Percentiles rank a stretch among this genome's conserved stretches.
Evolutionary conservation across 2,113 vertebrate genomes (phyloP).

Genomic region (Neodontobutis hainanensis): DNA sequence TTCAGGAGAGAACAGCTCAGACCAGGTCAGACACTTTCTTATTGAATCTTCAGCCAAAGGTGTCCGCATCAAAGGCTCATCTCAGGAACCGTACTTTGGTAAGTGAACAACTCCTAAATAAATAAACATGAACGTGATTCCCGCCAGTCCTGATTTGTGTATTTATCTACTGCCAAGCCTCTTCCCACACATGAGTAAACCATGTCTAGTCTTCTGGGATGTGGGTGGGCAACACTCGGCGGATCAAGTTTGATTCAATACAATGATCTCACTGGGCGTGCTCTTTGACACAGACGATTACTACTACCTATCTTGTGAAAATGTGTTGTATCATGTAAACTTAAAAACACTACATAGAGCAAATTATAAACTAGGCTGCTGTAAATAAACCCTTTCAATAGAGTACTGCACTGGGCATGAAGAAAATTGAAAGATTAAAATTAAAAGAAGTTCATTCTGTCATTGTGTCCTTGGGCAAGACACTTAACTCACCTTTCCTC

Average conservation of each 20-base stretch:
- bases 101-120: conserved; percentile 41
- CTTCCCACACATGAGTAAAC: conserved; percentile 32
- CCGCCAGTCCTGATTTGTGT: not conserved
- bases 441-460: too few species aligned
- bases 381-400: too few species aligned
- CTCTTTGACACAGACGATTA: conserved; percentile 1
- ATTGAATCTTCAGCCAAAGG: conserved; percentile 91
- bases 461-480: too few species aligned
- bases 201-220: conserved; percentile 11
- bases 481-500: too few species aligned
- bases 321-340: not conserved
- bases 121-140: not conserved
- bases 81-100: conserved; percentile 92
- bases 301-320: not conserved
- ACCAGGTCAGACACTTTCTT: conserved; percentile 86
- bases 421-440: too few species aligned
- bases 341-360: not conserved
- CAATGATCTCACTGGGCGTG: conserved; percentile 33
- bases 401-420: too few species aligned
- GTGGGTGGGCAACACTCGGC: not conserved
- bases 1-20: conserved; percentile 65
- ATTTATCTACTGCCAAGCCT: not conserved
- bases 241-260: not conserved
- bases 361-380: not conserved
- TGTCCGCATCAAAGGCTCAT: conserved; percentile 87